A percentile compares a stretch with the other conserved stretches of the same genome.
Evolutionary conservation across 2,888 invertebrate species (phyloP).

Genomic region (Pomacea canaliculata): DNA sequence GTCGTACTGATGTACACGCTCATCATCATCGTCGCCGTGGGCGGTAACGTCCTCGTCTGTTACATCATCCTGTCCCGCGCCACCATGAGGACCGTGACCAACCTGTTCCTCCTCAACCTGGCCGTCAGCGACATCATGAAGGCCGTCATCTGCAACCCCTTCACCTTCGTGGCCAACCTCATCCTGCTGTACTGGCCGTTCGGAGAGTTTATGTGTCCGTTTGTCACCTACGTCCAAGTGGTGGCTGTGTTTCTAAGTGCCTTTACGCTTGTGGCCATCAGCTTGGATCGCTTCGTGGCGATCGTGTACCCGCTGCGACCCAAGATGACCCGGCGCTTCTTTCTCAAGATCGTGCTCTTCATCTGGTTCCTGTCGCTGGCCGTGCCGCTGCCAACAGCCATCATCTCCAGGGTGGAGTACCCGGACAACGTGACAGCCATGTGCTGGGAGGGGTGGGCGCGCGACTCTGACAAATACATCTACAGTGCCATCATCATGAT

Average conservation of each 20-base stretch:
- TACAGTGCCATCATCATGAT: conserved; percentile 82
- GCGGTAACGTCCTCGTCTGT: conserved; percentile 78
- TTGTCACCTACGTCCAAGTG: conserved; percentile 83
- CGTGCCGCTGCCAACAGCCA: conserved; percentile 85
- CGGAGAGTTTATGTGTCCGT: conserved; percentile 83
- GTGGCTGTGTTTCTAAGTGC: conserved; percentile 80
- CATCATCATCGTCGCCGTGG: conserved; percentile 70
- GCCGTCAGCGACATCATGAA: conserved; percentile 71
- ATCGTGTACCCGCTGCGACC: conserved; percentile 90
- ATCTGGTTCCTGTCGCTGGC: conserved; percentile 84
- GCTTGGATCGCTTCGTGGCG: conserved; percentile 91
- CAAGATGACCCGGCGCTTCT: conserved; percentile 81
- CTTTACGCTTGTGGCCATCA: conserved; percentile 91
- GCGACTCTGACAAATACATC: conserved; percentile 66
- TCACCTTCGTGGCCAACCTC: conserved; percentile 81
- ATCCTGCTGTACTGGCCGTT: conserved; percentile 90
- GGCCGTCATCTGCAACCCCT: conserved; percentile 70
- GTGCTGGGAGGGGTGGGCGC: conserved; percentile 46
- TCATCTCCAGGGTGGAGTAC: conserved; percentile 72
- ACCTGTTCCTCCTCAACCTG: conserved; percentile 74
- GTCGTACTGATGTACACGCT: conserved; percentile 70
- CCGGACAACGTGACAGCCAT: conserved; percentile 32
- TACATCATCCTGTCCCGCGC: conserved; percentile 87
- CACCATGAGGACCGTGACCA: conserved; percentile 91
- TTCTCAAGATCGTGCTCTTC: conserved; percentile 78